Evolutionary conservation across 2,113 vertebrate genomes (phyloP), one percentile per base, ranked within the genome.

Genomic region (Cariama cristata): DNA sequence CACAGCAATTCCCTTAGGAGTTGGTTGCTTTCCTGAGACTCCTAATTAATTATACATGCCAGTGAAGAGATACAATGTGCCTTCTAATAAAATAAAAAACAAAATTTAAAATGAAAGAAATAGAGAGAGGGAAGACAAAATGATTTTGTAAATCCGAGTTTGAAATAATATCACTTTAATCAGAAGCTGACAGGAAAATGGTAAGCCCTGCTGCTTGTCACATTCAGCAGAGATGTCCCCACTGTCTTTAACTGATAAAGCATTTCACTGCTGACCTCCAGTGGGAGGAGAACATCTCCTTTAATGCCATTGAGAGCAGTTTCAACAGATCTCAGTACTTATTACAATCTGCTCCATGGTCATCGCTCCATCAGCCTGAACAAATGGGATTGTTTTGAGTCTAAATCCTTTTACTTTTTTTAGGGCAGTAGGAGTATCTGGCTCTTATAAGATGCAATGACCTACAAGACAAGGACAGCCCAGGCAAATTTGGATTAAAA

Each of bases 1-100:
- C 91, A 91, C 40, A 76, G 55, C 75, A 67, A 40, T 76, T 94
- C 96, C 75, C 47, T 12, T 30, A 80, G 84, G 90, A 97, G 32
- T 3, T 86, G 73, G 64, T 93, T 96, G 72, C 86, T 97, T 96
- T 96, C 86, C 88, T 93, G 58, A 80, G 72, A 38, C 45, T 94
- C 64, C 87, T 89, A 95, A 93, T 97, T 94, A 96, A 98, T 98
- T 97, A 97, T 82, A 75, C 71, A 88, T 89, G 92, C 86, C 79
- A 88, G 24, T 64, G 53, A 96, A 88, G 71, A 94, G 55, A 91
- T 38, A 81, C 26, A 90, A 88, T 38, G 4, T 45, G 72, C 11
- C 79, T 95, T 93, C 8, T 14, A 94, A 89, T 69, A 88, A 90
- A 91, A 84, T 80, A 88, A 94, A 90, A 58, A 15, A 10, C 69